Evolutionary conservation across 2,888 invertebrate genomes (phyloP).

Genomic region (Therioaphis trifolii): DNA sequence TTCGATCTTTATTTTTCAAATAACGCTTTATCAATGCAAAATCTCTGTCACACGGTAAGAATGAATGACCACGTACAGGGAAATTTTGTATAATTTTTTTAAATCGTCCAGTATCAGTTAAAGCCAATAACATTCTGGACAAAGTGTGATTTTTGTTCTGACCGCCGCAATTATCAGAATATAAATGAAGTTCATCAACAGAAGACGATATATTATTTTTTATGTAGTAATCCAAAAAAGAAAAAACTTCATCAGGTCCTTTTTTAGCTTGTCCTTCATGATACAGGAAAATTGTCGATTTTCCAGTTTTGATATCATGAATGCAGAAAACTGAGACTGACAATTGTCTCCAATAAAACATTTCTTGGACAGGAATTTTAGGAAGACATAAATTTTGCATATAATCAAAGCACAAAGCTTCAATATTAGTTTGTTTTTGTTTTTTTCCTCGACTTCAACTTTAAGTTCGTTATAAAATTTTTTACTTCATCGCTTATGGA

Average conservation of each 20-base stretch:
- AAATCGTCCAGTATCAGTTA: slow-evolving; percentile 64
- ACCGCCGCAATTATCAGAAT: slow-evolving; percentile 66
- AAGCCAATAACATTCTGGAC: neutral
- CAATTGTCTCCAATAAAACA: neutral
- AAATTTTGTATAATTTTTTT: slow-evolving; percentile 63
- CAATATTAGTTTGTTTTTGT: no score
- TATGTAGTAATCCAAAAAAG: neutral
- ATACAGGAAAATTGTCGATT: neutral
- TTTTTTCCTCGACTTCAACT: no score
- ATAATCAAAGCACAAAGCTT: neutral
- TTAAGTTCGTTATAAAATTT: no score
- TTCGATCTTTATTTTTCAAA: neutral
- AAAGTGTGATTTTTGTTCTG: slow-evolving; percentile 66
- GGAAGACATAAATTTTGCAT: neutral
- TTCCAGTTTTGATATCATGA: neutral
- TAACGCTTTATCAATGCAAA: neutral
- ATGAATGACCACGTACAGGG: slow-evolving; percentile 65
- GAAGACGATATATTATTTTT: neutral
- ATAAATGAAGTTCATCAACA: slow-evolving; percentile 64
- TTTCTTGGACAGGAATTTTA: neutral
- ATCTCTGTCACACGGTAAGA: slow-evolving; percentile 61
- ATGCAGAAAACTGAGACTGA: neutral
- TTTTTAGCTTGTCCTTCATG: neutral
- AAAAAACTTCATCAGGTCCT: neutral
- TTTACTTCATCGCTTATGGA: no score